phyloP scores from a whole-genome alignment of 2,113 vertebrate genomes.

The Channa maculata region DNA sequence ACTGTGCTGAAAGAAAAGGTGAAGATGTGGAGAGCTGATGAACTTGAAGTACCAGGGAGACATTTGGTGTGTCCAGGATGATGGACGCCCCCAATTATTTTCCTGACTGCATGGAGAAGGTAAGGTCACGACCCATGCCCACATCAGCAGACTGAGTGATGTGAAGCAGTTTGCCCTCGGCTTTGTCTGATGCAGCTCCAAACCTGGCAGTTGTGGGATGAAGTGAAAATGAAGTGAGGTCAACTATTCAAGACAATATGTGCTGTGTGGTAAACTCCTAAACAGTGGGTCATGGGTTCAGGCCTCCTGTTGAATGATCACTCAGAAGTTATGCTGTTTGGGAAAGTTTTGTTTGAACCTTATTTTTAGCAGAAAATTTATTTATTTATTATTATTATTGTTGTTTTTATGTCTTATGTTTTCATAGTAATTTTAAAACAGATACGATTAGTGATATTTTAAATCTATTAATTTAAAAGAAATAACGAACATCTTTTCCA shows the following conservation, averaged over 20 bases:
- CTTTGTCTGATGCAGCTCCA: conserved; percentile 4
- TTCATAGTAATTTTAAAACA: not conserved
- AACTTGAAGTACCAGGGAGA: conserved; percentile 12
- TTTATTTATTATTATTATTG: too few species aligned
- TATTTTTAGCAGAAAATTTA: too few species aligned
- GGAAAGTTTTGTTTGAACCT: too few species aligned
- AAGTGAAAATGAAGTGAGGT: conserved; percentile 31
- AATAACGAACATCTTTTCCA: conserved; percentile 14
- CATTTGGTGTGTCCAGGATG: conserved; percentile 9
- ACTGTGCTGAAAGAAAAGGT: conserved; percentile 15
- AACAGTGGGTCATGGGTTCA: not conserved
- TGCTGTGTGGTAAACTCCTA: not conserved
- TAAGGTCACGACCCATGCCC: conserved; percentile 24
- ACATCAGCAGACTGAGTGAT: conserved; percentile 30
- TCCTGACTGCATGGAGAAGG: conserved; percentile 31
- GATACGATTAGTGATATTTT: not conserved
- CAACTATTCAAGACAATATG: too few species aligned
- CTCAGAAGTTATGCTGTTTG: not conserved
- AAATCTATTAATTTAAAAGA: not conserved
- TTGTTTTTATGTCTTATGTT: too few species aligned
- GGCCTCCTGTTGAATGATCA: not conserved
- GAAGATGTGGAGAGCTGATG: conserved; percentile 42
- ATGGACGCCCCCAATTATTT: conserved; percentile 62
- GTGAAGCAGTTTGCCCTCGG: conserved; percentile 29
- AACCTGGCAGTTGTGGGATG: conserved; percentile 25